Evolutionary conservation across 2,113 vertebrate species (phyloP).

Genomic region (Mesembrinibis cayennensis): DNA sequence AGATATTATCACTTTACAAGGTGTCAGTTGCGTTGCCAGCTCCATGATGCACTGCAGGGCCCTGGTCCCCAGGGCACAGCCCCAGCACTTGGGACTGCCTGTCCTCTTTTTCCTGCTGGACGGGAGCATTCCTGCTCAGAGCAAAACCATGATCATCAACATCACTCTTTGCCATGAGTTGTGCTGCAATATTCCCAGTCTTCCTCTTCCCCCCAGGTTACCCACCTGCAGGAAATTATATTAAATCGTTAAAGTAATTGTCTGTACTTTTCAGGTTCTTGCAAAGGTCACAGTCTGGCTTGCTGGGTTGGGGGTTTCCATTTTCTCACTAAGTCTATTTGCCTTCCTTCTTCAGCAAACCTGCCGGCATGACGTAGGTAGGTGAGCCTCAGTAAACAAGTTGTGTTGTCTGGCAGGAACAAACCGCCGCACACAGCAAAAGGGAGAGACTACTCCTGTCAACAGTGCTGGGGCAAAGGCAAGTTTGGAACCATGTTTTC

Average conservation of each 20-base stretch:
- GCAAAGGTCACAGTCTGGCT: neutral
- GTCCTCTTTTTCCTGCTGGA: neutral
- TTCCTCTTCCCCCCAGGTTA: neutral
- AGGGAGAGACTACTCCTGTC: neutral
- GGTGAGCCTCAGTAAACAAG: neutral
- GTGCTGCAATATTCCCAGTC: neutral
- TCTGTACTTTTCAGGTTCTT: neutral
- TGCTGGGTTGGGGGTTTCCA: neutral
- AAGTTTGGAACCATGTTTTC: neutral
- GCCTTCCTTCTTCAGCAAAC: neutral
- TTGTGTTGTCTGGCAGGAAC: neutral
- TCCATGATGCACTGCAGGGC: neutral
- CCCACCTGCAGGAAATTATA: neutral
- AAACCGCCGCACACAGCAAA: neutral
- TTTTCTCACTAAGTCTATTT: neutral
- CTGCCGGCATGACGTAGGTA: fast-evolving
- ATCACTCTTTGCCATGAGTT: neutral
- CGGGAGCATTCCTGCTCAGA: neutral
- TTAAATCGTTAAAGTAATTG: neutral
- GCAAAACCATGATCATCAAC: neutral
- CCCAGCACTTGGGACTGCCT: neutral
- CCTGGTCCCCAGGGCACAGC: neutral
- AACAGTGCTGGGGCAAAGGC: neutral
- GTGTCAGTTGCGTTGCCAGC: neutral
- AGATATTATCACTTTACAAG: neutral